These are phyloP conservation scores for Nymphalis polychloros DNA, from an alignment of 2,888 invertebrate genomes.

Conservation along the genomic window DNA sequence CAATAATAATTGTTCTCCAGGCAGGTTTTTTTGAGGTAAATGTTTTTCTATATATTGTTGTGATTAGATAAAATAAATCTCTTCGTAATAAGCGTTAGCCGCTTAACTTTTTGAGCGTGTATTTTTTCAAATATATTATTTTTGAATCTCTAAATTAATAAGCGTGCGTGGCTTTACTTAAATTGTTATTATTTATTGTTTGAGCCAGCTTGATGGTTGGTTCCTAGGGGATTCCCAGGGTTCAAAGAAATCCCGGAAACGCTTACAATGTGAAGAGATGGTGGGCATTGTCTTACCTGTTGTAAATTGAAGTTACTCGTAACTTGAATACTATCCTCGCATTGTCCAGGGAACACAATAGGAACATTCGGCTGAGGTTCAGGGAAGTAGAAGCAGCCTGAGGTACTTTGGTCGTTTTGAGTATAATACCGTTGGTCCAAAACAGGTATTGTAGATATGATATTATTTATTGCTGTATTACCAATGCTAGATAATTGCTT, in stretches of 20 bases:
- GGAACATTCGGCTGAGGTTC: conserved; percentile 48
- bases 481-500: conserved; percentile 44
- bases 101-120: background rate
- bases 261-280: background rate
- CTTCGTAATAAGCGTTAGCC: too few relatives aligned
- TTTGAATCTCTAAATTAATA: background rate
- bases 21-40: too few relatives aligned
- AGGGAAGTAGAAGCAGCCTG: conserved; percentile 59
- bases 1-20: background rate
- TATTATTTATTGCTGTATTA: conserved; percentile 43
- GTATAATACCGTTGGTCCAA: conserved; percentile 51
- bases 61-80: too few relatives aligned
- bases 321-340: conserved; percentile 44
- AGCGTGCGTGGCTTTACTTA: too few relatives aligned
- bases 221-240: too few relatives aligned
- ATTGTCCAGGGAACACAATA: conserved; percentile 55
- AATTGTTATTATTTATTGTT: background rate
- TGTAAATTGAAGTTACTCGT: conserved; percentile 42
- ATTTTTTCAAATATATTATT: background rate
- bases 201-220: too few relatives aligned
- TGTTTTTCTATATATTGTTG: too few relatives aligned
- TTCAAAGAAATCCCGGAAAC: too few relatives aligned
- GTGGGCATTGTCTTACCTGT: conserved; percentile 23
- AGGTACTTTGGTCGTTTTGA: conserved; percentile 45
- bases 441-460: conserved; percentile 47